These are phyloP conservation scores for Chiridota heheva DNA, from an alignment of 35 echinoderm and acorn worm species.

Conservation along the genomic window DNA sequence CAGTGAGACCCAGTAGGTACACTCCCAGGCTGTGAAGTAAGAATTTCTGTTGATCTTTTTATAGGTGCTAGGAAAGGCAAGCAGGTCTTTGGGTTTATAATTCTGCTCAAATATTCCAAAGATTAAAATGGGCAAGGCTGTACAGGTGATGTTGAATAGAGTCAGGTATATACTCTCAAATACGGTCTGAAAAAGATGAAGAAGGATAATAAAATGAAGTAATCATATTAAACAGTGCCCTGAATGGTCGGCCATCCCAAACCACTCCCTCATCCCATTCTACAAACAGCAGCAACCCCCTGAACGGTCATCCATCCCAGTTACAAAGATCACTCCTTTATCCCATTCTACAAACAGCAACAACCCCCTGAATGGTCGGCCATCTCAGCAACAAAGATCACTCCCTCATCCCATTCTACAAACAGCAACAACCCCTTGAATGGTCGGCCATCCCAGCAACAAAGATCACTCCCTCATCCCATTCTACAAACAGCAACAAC, in stretches of 20 bases:
- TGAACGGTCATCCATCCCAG: no score
- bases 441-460: no score
- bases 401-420: no score
- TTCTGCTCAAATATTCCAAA: constrained; percentile 92
- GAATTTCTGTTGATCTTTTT: constrained; percentile 58
- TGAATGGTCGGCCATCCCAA: not conserved
- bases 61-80: constrained; percentile 70
- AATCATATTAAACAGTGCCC: not conserved
- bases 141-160: constrained; percentile 88
- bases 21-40: constrained; percentile 45
- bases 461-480: no score
- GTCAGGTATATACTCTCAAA: constrained; percentile 95
- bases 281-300: not conserved
- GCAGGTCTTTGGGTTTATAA: constrained; percentile 41
- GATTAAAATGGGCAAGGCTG: constrained; percentile 80
- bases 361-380: no score
- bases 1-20: constrained; percentile 62
- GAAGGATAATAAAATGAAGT: constrained; percentile 1
- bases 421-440: no score
- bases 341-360: no score
- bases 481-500: no score
- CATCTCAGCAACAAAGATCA: no score
- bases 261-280: not conserved
- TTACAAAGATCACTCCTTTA: no score
- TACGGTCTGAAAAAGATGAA: constrained; percentile 61